Evolutionary conservation across 2,797 vertebrate genomes (phyloP), one percentile per base, ranked within the genome.

Genomic region (Echiichthys vipera): DNA sequence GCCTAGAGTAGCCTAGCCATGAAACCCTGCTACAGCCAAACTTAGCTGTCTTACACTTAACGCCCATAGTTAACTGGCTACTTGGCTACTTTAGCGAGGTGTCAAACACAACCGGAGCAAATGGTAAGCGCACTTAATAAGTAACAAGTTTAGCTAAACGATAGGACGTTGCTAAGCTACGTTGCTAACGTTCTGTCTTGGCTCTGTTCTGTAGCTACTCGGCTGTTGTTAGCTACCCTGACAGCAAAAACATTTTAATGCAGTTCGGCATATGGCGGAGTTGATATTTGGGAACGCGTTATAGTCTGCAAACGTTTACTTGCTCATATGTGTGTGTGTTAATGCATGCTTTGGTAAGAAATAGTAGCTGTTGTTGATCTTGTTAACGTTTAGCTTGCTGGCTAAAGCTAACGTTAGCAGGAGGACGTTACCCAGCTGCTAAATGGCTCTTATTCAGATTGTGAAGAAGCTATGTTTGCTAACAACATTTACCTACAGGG

Each of bases 121-220:
- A 93, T 91, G 91, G 92, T 93, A 54, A 89, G 88, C 15, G 12
- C 15, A 30, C 2, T 0, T 13, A 8, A 24, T 24, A 53, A n/a
- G 4, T 32, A 25, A 39, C 25, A 15, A 14, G 18, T 68, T 53
- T 45, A 36, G 34, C 34, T 32, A 12, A 40, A 53, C 39, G 53
- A 59, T 81, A 78, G 70, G 71, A 69, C 70, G 63, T 75, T 76
- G 79, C 77, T 77, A 78, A 72, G 63, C 42, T 84, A 77, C 20
- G 18, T 14, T 37, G 85, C 63, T 80, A 84, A 55, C 39, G 40
- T 25, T 12, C 17, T 63, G 12, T 5, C 34, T 65, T 62, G 12
- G 39, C 55, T 78, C 5, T 46, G 70, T 47, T 40, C 55, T 40
- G 40, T 56, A 54, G 53, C 62, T 59, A 15, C 50, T 50, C 79